A percentile compares a stretch with the other conserved stretches of the same genome.
phyloP scores from a whole-genome alignment of 2,113 vertebrate genomes.

The Oncorhynchus clarkii region DNA sequence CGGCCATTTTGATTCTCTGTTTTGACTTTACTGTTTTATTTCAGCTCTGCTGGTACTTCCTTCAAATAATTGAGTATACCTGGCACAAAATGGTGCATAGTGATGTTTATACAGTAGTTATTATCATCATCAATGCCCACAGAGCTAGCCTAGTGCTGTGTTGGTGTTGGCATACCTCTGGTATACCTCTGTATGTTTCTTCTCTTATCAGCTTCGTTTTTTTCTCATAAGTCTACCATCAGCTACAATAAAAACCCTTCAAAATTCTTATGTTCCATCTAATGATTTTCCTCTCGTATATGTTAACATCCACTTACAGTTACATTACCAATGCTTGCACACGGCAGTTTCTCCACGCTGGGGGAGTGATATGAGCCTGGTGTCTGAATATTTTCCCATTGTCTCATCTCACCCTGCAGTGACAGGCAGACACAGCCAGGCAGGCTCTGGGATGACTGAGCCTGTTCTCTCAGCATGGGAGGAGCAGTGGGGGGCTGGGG shows the following conservation, averaged over 20 bases:
- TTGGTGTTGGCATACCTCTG: too few relatives aligned
- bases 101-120: too few relatives aligned
- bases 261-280: too few relatives aligned
- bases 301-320: slow-evolving; percentile 11
- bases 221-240: too few relatives aligned
- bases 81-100: too few relatives aligned
- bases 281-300: too few relatives aligned
- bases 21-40: slow-evolving; percentile 8
- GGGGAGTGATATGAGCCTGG: slow-evolving; percentile 61
- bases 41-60: neutral
- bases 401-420: slow-evolving; percentile 67
- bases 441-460: slow-evolving; percentile 67
- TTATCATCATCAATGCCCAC: too few relatives aligned
- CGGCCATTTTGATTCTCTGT: neutral
- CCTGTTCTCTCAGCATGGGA: slow-evolving; percentile 62
- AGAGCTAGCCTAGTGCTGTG: too few relatives aligned
- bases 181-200: too few relatives aligned
- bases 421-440: slow-evolving; percentile 59
- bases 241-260: too few relatives aligned
- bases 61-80: too few relatives aligned
- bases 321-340: slow-evolving; percentile 44
- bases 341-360: slow-evolving; percentile 46
- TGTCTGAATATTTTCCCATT: slow-evolving; percentile 54
- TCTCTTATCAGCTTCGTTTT: too few relatives aligned
- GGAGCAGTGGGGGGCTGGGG: slow-evolving; percentile 41